Evolutionary conservation across 2,888 invertebrate genomes (phyloP).

Genomic region (Unio pictorum): DNA sequence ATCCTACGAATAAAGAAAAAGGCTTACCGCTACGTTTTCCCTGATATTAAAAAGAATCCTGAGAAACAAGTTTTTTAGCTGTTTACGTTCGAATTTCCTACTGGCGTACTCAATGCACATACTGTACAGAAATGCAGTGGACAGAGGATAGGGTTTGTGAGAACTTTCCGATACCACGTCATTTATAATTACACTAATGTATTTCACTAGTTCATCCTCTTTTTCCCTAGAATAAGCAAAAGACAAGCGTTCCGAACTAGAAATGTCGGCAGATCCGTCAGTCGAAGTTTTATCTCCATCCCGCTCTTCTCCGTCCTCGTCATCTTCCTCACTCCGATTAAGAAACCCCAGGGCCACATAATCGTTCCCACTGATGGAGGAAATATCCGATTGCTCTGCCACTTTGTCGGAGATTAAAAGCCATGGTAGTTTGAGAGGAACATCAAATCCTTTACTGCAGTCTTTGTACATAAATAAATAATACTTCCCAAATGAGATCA

Average conservation of each 20-base stretch:
- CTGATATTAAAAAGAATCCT: conserved; percentile 46
- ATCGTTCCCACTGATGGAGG: conserved; percentile 7
- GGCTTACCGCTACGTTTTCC: conserved; percentile 54
- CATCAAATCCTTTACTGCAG: conserved; percentile 52
- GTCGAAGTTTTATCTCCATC: conserved; percentile 31
- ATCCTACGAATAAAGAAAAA: background rate
- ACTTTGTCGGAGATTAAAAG: conserved; percentile 24
- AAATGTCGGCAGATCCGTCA: conserved; percentile 32
- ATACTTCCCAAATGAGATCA: conserved; percentile 59
- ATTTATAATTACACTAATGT: conserved; percentile 50
- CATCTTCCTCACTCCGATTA: conserved; percentile 8
- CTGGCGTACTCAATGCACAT: conserved; percentile 58
- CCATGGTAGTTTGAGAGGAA: conserved; percentile 55
- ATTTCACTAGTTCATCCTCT: conserved; percentile 58
- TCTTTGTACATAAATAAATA: conserved; percentile 66
- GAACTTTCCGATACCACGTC: conserved; percentile 23
- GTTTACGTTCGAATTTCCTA: conserved; percentile 45
- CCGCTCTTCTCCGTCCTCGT: conserved; percentile 13
- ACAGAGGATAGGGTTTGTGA: conserved; percentile 43
- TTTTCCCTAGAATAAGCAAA: conserved; percentile 51
- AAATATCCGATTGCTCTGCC: conserved; percentile 9
- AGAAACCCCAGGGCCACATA: background rate
- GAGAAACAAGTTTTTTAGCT: conserved; percentile 46
- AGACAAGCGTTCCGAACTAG: conserved; percentile 33
- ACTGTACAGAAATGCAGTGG: conserved; percentile 52